phyloP scores from a whole-genome alignment of 2,113 vertebrate genomes.

The Trematomus loennbergii region DNA sequence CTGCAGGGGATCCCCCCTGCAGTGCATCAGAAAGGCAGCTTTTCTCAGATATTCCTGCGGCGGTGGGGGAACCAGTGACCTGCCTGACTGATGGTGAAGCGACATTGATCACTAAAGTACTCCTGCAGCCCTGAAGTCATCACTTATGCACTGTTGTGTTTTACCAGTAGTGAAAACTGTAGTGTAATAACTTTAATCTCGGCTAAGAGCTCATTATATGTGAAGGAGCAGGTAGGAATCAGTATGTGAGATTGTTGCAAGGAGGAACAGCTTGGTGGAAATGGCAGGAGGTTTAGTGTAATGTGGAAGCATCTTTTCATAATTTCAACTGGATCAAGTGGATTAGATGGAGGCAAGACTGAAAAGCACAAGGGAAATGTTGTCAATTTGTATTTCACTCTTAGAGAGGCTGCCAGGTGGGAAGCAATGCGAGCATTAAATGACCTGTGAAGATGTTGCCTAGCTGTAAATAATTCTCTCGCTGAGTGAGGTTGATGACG shows the following conservation, averaged over 20 bases:
- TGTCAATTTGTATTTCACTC: conserved; percentile 34
- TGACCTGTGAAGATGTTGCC: conserved; percentile 11
- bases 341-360: conserved; percentile 46
- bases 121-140: conserved; percentile 5
- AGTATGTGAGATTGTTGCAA: background rate
- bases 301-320: conserved; percentile 27
- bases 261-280: conserved; percentile 13
- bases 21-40: conserved; percentile 5
- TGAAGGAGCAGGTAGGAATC: conserved; percentile 12
- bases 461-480: conserved; percentile 36
- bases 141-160: background rate
- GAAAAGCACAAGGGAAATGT: conserved; percentile 10
- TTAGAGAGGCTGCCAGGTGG: conserved; percentile 1
- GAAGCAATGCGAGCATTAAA: conserved; percentile 5
- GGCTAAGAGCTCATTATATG: background rate
- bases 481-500: conserved; percentile 30
- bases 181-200: conserved; percentile 15
- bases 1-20: too few relatives aligned
- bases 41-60: conserved; percentile 2
- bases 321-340: conserved; percentile 51
- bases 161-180: conserved; percentile 2
- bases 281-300: background rate
- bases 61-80: conserved; percentile 1
- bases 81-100: background rate
- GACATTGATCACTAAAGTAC: conserved; percentile 13